phyloP scores from a whole-genome alignment of 2,113 vertebrate species.

The Myodes glareolus region DNA sequence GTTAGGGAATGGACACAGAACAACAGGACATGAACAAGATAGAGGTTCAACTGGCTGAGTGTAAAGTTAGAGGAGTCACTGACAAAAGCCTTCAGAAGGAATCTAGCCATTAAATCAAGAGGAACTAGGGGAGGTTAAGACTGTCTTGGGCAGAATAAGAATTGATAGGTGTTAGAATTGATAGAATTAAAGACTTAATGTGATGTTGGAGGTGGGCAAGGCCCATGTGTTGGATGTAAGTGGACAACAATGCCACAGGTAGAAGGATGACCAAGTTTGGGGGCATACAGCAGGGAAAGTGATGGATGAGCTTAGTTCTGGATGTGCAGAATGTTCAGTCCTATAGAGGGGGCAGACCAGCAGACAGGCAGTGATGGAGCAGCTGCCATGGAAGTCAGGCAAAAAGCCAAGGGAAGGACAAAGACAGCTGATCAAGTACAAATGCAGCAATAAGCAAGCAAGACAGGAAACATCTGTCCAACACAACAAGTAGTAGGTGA shows the following conservation, averaged over 20 bases:
- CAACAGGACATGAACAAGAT: too few relatives aligned
- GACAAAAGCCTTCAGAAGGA: conserved; percentile 34
- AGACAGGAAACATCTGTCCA: conserved; percentile 54
- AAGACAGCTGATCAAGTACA: conserved; percentile 62
- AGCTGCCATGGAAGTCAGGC: conserved; percentile 62
- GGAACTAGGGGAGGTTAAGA: neutral
- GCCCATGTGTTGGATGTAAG: neutral
- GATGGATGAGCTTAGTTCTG: neutral
- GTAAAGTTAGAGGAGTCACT: neutral
- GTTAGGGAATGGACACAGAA: neutral
- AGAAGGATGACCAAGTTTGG: neutral
- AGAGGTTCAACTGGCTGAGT: neutral
- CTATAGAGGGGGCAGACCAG: neutral
- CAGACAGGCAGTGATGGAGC: conserved; percentile 44
- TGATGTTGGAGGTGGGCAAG: neutral
- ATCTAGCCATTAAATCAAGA: conserved; percentile 36
- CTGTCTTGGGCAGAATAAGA: neutral
- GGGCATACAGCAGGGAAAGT: neutral
- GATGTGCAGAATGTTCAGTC: neutral
- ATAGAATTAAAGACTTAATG: conserved; percentile 6
- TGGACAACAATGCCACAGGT: neutral
- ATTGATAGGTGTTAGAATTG: neutral
- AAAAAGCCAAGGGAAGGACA: conserved; percentile 56
- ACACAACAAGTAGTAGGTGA: conserved; percentile 51
- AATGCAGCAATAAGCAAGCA: conserved; percentile 46